These are phyloP conservation scores for Euschistus heros DNA, from an alignment of 1,140 invertebrate species.

Conservation along the genomic window DNA sequence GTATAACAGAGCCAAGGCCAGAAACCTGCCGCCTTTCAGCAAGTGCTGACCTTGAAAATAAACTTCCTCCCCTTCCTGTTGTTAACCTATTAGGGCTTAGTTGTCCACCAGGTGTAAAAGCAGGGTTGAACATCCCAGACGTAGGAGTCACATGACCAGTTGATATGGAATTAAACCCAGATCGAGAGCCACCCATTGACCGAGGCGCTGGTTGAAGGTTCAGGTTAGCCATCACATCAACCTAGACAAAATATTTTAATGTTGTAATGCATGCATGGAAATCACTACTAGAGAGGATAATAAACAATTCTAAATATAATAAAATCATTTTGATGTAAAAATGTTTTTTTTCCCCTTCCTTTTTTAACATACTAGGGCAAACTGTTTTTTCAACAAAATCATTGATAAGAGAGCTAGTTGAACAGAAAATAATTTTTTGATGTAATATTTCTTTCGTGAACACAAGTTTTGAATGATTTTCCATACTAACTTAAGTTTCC, in stretches of 20 bases:
- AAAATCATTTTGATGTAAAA: no score
- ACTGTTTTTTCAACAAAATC: no score
- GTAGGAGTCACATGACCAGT: slow-evolving; percentile 62
- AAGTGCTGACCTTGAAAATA: slow-evolving; percentile 66
- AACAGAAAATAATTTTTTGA: no score
- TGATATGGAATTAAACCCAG: slow-evolving; percentile 44
- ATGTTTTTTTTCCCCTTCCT: no score
- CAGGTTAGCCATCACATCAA: slow-evolving; percentile 62
- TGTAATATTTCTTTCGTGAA: no score
- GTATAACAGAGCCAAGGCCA: slow-evolving; percentile 32
- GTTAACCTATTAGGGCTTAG: slow-evolving; percentile 45
- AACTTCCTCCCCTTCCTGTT: slow-evolving; percentile 36
- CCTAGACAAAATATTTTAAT: slow-evolving; percentile 11
- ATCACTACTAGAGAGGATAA: no score
- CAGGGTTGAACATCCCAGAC: slow-evolving; percentile 48
- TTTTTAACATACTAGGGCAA: no score
- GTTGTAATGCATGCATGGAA: no score
- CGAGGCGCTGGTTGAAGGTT: slow-evolving; percentile 60
- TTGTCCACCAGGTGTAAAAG: slow-evolving; percentile 43
- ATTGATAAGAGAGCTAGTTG: no score
- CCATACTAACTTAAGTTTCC: no score
- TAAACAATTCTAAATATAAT: no score
- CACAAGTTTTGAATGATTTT: no score
- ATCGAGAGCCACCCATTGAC: slow-evolving; percentile 42
- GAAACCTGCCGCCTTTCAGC: slow-evolving; percentile 58